Percentiles rank a stretch among this genome's conserved stretches.
Evolutionary conservation across 2,113 vertebrate species (phyloP).

Genomic region (Cheirogaleus medius): DNA sequence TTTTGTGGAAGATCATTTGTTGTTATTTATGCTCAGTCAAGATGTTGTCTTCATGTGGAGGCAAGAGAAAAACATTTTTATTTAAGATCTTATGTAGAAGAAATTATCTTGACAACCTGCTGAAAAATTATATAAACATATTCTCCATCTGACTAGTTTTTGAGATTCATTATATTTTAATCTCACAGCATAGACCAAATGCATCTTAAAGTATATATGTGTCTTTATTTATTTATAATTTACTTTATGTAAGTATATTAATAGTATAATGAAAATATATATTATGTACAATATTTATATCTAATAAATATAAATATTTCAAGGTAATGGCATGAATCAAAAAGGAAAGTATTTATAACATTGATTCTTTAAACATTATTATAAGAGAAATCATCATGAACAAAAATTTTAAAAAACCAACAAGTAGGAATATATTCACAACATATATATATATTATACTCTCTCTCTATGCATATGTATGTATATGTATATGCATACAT

Average conservation of each 20-base stretch:
- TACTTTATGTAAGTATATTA: not conserved
- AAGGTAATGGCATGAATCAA: not conserved
- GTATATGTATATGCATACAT: too few species aligned
- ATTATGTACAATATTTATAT: too few species aligned
- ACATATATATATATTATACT: not conserved
- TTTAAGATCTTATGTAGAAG: not conserved
- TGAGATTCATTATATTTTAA: not conserved
- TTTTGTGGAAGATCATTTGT: not conserved
- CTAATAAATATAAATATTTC: not conserved
- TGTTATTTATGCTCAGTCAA: not conserved
- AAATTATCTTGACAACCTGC: not conserved
- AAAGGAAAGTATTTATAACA: not conserved
- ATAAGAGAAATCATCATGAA: not conserved
- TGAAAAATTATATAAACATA: constrained; percentile 24
- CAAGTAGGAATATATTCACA: not conserved
- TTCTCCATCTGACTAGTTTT: not conserved
- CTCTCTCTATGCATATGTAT: not conserved
- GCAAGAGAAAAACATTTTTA: not conserved
- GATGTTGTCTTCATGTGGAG: not conserved
- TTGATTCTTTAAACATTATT: not conserved
- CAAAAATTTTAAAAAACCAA: not conserved
- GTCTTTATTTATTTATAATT: not conserved
- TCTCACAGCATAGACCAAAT: not conserved
- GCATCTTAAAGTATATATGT: not conserved
- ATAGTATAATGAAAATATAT: not conserved